These are phyloP conservation scores for Malacoraja senta DNA, from an alignment of 2,797 vertebrate species.

Conservation along the genomic window DNA sequence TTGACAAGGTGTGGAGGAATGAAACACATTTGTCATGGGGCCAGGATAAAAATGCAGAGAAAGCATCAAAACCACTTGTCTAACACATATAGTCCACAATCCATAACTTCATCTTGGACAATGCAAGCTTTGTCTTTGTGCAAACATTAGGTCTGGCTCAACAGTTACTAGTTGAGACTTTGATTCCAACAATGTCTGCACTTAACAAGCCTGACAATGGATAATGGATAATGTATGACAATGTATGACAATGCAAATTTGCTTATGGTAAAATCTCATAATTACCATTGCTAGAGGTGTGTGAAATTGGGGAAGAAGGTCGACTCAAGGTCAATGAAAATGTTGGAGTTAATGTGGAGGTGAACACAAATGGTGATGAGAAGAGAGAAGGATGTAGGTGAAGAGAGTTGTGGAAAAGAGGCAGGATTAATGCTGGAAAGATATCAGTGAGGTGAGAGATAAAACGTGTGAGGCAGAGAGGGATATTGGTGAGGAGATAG, in stretches of 20 bases:
- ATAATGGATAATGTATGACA: neutral
- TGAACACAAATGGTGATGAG: neutral
- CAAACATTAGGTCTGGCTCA: neutral
- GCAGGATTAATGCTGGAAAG: too few species aligned
- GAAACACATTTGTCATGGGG: neutral
- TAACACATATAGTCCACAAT: neutral
- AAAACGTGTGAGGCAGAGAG: too few species aligned
- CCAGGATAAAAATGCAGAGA: neutral
- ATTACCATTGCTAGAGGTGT: too few species aligned
- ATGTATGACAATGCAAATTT: neutral
- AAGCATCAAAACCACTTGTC: neutral
- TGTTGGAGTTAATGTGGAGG: neutral
- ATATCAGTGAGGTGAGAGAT: too few species aligned
- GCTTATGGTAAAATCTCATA: neutral
- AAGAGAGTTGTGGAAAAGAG: too few species aligned
- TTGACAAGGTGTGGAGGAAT: neutral
- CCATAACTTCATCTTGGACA: neutral
- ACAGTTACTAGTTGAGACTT: neutral
- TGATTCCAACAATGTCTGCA: neutral
- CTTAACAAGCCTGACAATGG: neutral
- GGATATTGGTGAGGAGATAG: too few species aligned
- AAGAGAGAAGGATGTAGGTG: too few species aligned
- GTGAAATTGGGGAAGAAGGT: neutral
- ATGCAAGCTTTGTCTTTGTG: neutral
- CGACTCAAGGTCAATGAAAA: neutral